These are phyloP conservation scores for Excalfactoria chinensis DNA, from an alignment of 2,113 vertebrate species.

Conservation along the genomic window DNA sequence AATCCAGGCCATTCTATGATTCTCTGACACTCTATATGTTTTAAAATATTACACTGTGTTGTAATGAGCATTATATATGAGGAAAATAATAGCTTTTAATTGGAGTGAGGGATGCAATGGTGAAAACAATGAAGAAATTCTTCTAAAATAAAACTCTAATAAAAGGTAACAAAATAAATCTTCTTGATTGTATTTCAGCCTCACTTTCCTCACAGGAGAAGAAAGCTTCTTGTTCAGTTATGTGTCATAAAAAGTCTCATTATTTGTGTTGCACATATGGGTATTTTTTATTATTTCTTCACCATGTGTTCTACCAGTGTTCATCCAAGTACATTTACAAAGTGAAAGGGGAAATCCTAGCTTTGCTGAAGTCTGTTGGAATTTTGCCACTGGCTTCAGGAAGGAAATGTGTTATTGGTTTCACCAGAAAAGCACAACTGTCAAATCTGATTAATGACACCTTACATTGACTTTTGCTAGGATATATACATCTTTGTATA, in stretches of 20 bases:
- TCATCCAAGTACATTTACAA: neutral
- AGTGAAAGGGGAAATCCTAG: neutral
- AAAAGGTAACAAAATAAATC: neutral
- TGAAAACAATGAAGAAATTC: neutral
- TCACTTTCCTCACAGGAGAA: neutral
- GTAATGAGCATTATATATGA: neutral
- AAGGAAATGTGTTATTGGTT: neutral
- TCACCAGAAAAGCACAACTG: neutral
- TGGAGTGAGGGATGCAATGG: neutral
- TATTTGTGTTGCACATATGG: accelerated
- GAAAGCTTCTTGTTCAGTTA: neutral
- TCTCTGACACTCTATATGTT: neutral
- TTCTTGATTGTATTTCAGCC: neutral
- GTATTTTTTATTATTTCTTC: neutral
- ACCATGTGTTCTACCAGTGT: neutral
- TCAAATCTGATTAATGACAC: neutral
- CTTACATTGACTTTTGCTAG: neutral
- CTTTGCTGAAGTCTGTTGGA: neutral
- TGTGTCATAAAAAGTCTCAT: neutral
- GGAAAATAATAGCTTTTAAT: neutral
- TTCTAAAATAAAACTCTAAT: neutral
- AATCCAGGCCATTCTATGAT: too few relatives aligned
- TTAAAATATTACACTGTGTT: neutral
- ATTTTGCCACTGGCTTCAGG: neutral
- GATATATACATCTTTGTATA: neutral